Percentiles rank a stretch among this genome's conserved stretches.
Evolutionary conservation across 2,888 invertebrate species (phyloP).

Genomic region (Ferdinandea cuprea): DNA sequence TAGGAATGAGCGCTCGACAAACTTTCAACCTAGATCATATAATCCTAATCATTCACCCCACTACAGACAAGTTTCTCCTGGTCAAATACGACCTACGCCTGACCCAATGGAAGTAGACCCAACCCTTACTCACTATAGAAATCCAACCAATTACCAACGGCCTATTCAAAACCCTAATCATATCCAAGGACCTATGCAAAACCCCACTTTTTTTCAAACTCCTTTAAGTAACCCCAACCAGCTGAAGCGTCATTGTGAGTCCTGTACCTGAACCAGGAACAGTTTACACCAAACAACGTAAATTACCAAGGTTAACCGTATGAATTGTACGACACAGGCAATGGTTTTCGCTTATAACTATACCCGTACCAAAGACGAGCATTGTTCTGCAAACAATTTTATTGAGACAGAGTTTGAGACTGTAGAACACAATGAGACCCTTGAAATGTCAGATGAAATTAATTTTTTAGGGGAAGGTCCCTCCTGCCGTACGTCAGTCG

Average conservation of each 20-base stretch:
- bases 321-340: neutral
- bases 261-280: constrained; percentile 27
- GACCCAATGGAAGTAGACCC: constrained; percentile 8
- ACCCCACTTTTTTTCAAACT: neutral
- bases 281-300: neutral
- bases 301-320: neutral
- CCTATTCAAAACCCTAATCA: neutral
- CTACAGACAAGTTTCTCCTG: constrained; percentile 1
- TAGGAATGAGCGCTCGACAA: neutral
- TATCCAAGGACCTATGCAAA: neutral
- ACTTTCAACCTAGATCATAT: neutral
- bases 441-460: no score
- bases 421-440: constrained; percentile 6
- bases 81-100: neutral
- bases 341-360: no score
- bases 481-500: no score
- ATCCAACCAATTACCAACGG: neutral
- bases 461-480: no score
- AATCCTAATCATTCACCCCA: constrained; percentile 1
- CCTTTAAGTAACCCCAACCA: neutral
- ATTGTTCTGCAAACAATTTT: neutral
- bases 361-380: no score
- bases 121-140: neutral
- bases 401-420: neutral
- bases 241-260: constrained; percentile 10